Conservation (phyloP, 2,888 invertebrate genomes). For the Piscicola geometra region DNA sequence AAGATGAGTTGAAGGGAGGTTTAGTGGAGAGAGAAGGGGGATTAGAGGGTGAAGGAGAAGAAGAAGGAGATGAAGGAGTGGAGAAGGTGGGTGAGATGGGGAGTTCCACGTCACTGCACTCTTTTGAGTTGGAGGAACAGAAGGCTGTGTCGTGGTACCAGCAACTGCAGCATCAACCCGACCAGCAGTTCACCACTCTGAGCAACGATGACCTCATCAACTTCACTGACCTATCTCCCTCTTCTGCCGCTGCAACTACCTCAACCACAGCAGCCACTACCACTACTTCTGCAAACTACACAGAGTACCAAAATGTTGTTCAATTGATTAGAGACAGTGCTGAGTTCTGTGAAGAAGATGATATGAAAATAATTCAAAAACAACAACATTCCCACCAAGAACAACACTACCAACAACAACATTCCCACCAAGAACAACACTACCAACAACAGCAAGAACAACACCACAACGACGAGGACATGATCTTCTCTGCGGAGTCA, state of each 20-base stretch:
- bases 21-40: not conserved
- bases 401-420: conserved; percentile 47
- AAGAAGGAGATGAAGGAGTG: not conserved
- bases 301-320: conserved; percentile 41
- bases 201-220: not conserved
- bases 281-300: conserved; percentile 21
- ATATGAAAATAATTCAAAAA: not conserved
- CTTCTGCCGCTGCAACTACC: not conserved
- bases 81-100: conserved; percentile 26
- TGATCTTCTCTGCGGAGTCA: not conserved
- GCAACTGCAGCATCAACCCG: not conserved
- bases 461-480: not conserved
- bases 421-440: conserved; percentile 41
- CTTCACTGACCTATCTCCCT: not conserved
- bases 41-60: not conserved
- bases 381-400: conserved; percentile 51
- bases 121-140: conserved; percentile 37
- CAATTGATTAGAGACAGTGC: conserved; percentile 43
- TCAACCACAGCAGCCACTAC: not conserved
- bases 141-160: not conserved
- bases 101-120: conserved; percentile 36
- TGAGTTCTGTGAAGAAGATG: conserved; percentile 38
- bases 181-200: too few relatives aligned
- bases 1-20: conserved; percentile 66
- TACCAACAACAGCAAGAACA: conserved; percentile 28